Evolutionary conservation across 1,140 invertebrate species (phyloP).

Genomic region (Matsumurasca onukii): DNA sequence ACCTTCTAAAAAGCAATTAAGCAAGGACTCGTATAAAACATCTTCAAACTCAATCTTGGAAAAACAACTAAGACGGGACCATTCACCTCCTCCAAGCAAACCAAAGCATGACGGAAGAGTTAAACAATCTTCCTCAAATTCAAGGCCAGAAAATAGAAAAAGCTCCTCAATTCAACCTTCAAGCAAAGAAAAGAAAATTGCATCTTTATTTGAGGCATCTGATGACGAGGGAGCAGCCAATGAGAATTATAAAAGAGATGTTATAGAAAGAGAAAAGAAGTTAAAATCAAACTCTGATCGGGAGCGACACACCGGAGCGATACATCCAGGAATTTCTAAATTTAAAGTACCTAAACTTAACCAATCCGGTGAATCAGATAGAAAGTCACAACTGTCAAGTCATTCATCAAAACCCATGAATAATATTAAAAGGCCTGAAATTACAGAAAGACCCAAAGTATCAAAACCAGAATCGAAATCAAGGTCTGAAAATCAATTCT

Average conservation of each 20-base stretch:
- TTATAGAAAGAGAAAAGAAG: neutral
- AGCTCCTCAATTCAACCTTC: neutral
- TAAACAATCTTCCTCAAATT: too few relatives aligned
- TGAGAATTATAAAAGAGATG: neutral
- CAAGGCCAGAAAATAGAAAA: too few relatives aligned
- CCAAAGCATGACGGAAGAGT: neutral
- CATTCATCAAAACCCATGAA: neutral
- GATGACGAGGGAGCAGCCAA: neutral
- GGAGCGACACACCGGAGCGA: neutral
- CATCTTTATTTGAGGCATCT: conserved; percentile 11
- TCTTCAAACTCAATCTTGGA: too few relatives aligned
- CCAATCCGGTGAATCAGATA: neutral
- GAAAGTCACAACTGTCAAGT: neutral
- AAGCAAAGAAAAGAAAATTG: conserved; percentile 1
- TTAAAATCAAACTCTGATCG: neutral
- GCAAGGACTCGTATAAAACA: too few relatives aligned
- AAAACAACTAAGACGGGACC: neutral
- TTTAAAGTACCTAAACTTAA: neutral
- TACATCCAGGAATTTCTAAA: neutral
- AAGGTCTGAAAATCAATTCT: neutral
- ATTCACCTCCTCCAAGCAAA: neutral
- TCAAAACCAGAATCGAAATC: neutral
- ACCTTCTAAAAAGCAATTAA: neutral
- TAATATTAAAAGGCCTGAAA: neutral
- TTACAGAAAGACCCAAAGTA: neutral